Conservation (phyloP, 2,888 invertebrate species). For the Ametastegia equiseti region DNA sequence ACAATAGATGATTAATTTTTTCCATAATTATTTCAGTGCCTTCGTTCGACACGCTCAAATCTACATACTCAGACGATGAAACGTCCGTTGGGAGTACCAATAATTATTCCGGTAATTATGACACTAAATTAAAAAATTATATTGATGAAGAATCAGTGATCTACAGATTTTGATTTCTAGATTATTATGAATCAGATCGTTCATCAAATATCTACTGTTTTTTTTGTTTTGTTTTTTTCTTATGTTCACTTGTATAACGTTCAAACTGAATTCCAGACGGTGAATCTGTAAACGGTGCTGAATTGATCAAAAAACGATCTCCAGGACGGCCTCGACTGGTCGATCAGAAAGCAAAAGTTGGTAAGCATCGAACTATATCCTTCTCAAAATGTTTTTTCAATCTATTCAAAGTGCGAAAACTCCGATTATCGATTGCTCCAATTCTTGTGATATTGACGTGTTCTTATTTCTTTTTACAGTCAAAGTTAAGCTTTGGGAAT, state of each 20-base stretch:
- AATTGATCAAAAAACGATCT: conserved; percentile 76
- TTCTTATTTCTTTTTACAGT: conserved; percentile 81
- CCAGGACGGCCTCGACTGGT: conserved; percentile 75
- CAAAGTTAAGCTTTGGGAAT: conserved; percentile 91
- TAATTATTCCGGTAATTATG: conserved; percentile 31
- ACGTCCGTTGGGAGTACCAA: neutral
- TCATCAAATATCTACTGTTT: no score
- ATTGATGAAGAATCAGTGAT: neutral
- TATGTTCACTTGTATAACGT: no score
- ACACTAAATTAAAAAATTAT: neutral
- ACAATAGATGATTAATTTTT: no score
- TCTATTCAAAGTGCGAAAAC: neutral
- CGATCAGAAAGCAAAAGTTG: conserved; percentile 57
- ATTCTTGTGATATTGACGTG: conserved; percentile 36
- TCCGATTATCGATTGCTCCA: neutral
- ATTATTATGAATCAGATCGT: no score
- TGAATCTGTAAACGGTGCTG: conserved; percentile 71
- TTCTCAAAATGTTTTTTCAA: conserved; percentile 13
- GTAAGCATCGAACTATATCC: conserved; percentile 5
- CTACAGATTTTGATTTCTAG: neutral
- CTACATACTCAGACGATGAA: neutral
- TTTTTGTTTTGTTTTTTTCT: no score
- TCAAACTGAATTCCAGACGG: conserved; percentile 15
- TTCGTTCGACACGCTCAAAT: neutral
- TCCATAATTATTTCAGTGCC: neutral